Conservation (phyloP, 2,113 vertebrate species). For the Anoura caudifer region DNA sequence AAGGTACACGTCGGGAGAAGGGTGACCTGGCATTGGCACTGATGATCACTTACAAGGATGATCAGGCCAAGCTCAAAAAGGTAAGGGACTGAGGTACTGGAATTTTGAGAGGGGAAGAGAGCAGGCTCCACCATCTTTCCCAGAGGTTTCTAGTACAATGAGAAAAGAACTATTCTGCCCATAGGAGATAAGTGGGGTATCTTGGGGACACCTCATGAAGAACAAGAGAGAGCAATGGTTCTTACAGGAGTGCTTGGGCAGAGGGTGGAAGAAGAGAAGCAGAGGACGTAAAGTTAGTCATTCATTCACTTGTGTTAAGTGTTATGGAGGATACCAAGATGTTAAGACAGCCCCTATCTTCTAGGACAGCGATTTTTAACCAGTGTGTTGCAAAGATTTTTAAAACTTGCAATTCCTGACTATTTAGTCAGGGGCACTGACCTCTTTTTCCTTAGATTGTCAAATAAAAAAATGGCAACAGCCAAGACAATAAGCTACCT, state of each 20-base stretch:
- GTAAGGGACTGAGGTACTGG: conserved; percentile 74
- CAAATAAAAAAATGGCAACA: not conserved
- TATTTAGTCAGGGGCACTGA: not conserved
- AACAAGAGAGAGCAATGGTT: conserved; percentile 42
- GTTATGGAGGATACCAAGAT: conserved; percentile 6
- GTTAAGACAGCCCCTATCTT: not conserved
- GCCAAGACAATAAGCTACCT: not conserved
- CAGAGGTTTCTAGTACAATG: not conserved
- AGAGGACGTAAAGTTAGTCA: conserved; percentile 34
- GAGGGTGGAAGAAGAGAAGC: conserved; percentile 42
- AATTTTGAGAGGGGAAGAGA: not conserved
- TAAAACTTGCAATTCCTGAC: not conserved
- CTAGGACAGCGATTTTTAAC: not conserved
- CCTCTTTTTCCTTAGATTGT: too few species aligned
- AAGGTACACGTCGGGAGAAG: conserved; percentile 96
- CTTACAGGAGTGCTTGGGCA: conserved; percentile 39
- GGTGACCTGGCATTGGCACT: conserved; percentile 94
- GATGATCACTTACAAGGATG: conserved; percentile 99
- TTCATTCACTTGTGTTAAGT: conserved; percentile 36
- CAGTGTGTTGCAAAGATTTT: not conserved
- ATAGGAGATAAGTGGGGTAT: conserved; percentile 16
- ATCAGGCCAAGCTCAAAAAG: conserved; percentile 99
- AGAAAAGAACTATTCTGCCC: conserved; percentile 12
- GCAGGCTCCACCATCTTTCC: conserved; percentile 26
- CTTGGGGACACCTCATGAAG: conserved; percentile 38